Conservation (phyloP, 1,140 invertebrate genomes). For the Saccostrea cuccullata region DNA sequence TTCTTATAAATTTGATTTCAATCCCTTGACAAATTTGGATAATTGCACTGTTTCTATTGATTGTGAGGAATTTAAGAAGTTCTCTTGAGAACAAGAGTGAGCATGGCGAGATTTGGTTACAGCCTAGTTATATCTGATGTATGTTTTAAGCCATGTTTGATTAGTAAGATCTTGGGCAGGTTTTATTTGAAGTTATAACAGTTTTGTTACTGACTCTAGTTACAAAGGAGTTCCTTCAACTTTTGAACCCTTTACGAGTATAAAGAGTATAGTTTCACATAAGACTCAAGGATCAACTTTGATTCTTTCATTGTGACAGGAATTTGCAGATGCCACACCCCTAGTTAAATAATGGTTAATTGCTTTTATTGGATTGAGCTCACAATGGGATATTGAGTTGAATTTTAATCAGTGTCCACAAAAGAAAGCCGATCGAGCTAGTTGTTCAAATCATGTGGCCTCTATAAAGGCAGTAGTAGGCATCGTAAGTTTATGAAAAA, state of each 20-base stretch:
- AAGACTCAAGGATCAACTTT: neutral
- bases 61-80: neutral
- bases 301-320: neutral
- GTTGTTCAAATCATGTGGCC: too few species aligned
- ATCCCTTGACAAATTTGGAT: conserved; percentile 14
- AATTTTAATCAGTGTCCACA: too few species aligned
- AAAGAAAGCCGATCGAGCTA: too few species aligned
- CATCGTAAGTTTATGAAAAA: too few species aligned
- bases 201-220: neutral
- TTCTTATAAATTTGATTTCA: neutral
- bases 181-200: neutral
- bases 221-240: conserved; percentile 2
- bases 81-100: neutral
- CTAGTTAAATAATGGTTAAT: too few species aligned
- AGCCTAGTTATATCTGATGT: neutral
- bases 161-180: conserved; percentile 1
- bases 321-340: too few species aligned
- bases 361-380: too few species aligned
- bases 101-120: neutral
- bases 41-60: neutral
- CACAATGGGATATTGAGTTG: too few species aligned
- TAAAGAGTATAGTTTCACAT: neutral
- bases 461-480: too few species aligned
- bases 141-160: conserved; percentile 23
- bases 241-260: neutral